Percentiles rank a stretch among this genome's conserved stretches.
These are phyloP conservation scores for Amphimedon queenslandica DNA, from an alignment of 37 sponge, comb jelly and placozoan species.

Conservation along the genomic window DNA sequence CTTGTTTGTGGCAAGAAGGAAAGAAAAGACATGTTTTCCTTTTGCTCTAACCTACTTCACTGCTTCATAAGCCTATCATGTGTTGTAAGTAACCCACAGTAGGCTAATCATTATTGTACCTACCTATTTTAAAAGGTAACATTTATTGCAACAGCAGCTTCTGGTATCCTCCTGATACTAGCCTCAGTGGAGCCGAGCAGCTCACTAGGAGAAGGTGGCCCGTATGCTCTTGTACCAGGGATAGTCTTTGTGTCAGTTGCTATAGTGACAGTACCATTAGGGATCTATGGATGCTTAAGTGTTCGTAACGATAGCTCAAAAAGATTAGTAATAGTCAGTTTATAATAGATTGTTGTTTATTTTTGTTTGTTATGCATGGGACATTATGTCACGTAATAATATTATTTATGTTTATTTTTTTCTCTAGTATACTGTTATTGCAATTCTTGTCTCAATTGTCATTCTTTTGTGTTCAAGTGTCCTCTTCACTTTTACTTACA, in stretches of 20 bases:
- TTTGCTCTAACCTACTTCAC: no score
- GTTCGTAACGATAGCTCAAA: constrained; percentile 2
- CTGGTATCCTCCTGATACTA: constrained; percentile 16
- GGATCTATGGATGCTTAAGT: constrained; percentile 19
- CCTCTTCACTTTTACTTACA: constrained; percentile 11
- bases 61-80: constrained; percentile 5
- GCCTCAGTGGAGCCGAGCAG: constrained; percentile 27
- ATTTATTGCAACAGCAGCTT: background rate
- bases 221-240: constrained; percentile 23
- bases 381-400: no score
- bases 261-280: background rate
- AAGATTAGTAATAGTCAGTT: no score
- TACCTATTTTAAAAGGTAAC: constrained; percentile 11
- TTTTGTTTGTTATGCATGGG: no score
- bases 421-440: constrained; percentile 25
- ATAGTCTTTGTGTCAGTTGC: background rate
- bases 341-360: no score
- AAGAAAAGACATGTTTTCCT: no score
- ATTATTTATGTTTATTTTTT: no score
- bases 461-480: background rate
- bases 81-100: constrained; percentile 21
- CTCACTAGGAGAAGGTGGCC: background rate
- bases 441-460: background rate
- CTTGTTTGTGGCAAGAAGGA: no score
- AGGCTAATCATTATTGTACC: no score